Base-by-base conservation (phyloP, 2,113 vertebrate species). In the Perca schrenkii region DNA sequence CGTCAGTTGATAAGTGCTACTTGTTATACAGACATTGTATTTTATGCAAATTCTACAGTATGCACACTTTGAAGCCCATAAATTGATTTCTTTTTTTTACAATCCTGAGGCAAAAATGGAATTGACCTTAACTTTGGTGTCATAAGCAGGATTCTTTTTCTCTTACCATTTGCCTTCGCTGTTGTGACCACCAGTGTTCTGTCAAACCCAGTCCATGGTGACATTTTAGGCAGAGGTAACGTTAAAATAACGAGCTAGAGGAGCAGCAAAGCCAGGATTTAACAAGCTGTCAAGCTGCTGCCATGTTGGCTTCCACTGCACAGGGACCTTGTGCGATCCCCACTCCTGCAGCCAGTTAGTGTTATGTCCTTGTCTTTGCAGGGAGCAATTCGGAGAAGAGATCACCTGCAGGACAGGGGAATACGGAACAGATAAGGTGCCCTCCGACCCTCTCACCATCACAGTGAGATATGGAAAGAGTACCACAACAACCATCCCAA, bases 401-500 rank as follows among this genome's bases (percentile, higher is more conserved):
- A 96, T 99, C 1, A 80, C 95, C 77, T 99, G 98, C 83, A 56
- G 95, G 88, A 97, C 97, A 8, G 97, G 96, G 83, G 85, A 91
- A 70, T 96, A 96, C 74, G 67, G 8, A 64, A 69, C 28, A 10
- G 91, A 93, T 25, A 93, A 91, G 83, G 80, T 93, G 79, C 92
- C 93, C 53, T 92, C 93, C 0, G 86, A 90, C n/a, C 50, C 0
- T 5, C 87, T 94, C 36, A 0, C 53, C 4, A 79, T 98, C 71
- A 90, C 1, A 1, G 90, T 97, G 85, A 13, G 31, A 21, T 97
- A 97, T 67, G 97, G 97, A 50, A 90, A 77, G 74, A 68, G 34
- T 2, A 93, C 94, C 73, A 67, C 8, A 0, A 92, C 56, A 19
- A 63, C 0, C 69, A 84, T 95, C 69, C 7, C 22, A 19, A 63